Percentiles rank a stretch among this genome's conserved stretches.
Evolutionary conservation across 2,797 vertebrate species (phyloP).

Genomic region (Columba guinea): DNA sequence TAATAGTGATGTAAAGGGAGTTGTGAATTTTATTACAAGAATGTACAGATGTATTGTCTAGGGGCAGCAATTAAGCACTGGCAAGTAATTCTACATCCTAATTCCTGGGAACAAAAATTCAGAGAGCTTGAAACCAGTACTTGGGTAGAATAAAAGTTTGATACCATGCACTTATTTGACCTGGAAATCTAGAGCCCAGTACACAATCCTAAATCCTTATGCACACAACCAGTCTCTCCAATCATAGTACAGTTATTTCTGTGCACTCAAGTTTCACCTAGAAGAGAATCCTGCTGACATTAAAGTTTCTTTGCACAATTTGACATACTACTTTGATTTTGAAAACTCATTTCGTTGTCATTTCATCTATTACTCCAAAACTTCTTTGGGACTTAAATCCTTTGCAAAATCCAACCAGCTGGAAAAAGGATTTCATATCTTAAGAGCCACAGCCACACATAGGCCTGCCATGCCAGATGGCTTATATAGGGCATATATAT

Average conservation of each 20-base stretch:
- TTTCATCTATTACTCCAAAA: slow-evolving; percentile 45
- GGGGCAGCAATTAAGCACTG: neutral
- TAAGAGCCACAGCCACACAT: neutral
- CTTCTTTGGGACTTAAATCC: slow-evolving; percentile 21
- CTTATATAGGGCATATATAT: neutral
- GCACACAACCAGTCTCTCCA: neutral
- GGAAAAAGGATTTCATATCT: slow-evolving; percentile 37
- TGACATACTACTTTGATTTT: slow-evolving; percentile 27
- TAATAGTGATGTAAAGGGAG: slow-evolving; percentile 20
- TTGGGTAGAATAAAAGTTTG: neutral
- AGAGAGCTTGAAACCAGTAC: neutral
- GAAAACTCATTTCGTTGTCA: slow-evolving; percentile 43
- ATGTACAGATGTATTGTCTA: neutral
- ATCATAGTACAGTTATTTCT: neutral
- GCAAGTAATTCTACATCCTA: slow-evolving; percentile 27
- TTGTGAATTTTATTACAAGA: slow-evolving; percentile 29
- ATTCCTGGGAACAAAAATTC: slow-evolving; percentile 42
- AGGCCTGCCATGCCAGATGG: neutral
- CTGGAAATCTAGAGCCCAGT: neutral
- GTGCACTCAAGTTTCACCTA: neutral
- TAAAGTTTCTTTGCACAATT: slow-evolving; percentile 38
- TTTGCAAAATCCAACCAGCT: slow-evolving; percentile 14
- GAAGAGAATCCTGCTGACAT: slow-evolving; percentile 27
- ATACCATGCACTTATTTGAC: neutral
- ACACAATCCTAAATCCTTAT: neutral